A percentile compares a stretch with the other conserved stretches of the same genome.
Conservation (phyloP, 2,113 vertebrate species). For the Steatornis caripensis region DNA sequence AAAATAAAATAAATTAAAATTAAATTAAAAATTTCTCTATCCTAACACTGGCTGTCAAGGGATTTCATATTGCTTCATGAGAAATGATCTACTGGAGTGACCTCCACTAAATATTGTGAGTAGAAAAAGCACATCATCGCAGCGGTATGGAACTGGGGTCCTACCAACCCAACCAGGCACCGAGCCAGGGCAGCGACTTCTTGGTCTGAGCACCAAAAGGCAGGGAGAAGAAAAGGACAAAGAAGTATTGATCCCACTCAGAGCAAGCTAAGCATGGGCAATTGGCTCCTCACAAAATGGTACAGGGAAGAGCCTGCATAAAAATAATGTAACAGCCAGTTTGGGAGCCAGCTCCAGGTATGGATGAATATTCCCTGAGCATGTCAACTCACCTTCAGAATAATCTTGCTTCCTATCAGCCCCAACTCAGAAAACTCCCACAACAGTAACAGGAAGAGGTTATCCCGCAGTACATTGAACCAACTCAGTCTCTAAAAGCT, state of each 20-base stretch:
- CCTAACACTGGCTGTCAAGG: not conserved
- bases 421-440: not conserved
- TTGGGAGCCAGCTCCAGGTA: not conserved
- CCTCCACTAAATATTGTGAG: not conserved
- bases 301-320: not conserved
- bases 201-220: not conserved
- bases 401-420: not conserved
- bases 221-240: not conserved
- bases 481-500: not conserved
- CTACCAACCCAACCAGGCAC: not conserved
- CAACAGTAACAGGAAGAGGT: not conserved
- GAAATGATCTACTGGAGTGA: not conserved
- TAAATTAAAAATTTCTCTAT: not conserved
- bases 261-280: not conserved
- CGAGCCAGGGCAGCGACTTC: not conserved
- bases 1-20: not conserved
- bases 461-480: not conserved
- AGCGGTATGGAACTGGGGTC: not conserved
- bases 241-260: not conserved
- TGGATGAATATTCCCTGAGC: not conserved
- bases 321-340: not conserved
- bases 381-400: not conserved
- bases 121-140: not conserved
- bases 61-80: not conserved
- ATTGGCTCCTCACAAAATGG: not conserved